These are phyloP conservation scores for Galerucella nymphaeae DNA, from an alignment of 2,888 invertebrate species.

Conservation along the genomic window DNA sequence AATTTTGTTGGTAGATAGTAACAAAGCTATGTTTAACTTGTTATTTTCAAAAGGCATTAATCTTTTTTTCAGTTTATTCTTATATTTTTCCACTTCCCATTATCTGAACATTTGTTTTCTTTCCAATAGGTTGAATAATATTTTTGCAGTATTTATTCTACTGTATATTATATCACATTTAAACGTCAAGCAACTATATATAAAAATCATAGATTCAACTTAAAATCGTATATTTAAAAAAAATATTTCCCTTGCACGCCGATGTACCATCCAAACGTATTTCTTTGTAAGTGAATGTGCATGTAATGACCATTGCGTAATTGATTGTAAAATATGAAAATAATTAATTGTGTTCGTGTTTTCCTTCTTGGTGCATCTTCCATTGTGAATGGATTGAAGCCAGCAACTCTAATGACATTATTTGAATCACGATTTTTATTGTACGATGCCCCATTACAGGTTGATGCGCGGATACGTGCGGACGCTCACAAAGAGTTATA, in stretches of 20 bases:
- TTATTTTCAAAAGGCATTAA: too few species aligned
- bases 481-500: not conserved
- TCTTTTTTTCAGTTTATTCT: too few species aligned
- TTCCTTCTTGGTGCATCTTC: slow-evolving; percentile 24
- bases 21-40: too few species aligned
- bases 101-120: too few species aligned
- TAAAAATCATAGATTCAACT: too few species aligned
- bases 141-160: too few species aligned
- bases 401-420: slow-evolving; percentile 29
- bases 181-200: too few species aligned
- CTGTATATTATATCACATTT: too few species aligned
- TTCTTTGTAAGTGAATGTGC: slow-evolving; percentile 29
- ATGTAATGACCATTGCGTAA: slow-evolving; percentile 36
- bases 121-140: too few species aligned
- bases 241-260: not conserved
- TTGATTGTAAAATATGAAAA: slow-evolving; percentile 41
- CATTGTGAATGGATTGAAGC: slow-evolving; percentile 2
- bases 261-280: slow-evolving; percentile 17
- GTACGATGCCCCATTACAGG: slow-evolving; percentile 1
- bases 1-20: too few species aligned
- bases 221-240: too few species aligned
- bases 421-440: slow-evolving; percentile 36
- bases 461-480: not conserved
- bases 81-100: too few species aligned
- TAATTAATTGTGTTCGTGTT: slow-evolving; percentile 40